phyloP scores from a whole-genome alignment of 1,140 invertebrate genomes.

The Mizuhopecten yessoensis region DNA sequence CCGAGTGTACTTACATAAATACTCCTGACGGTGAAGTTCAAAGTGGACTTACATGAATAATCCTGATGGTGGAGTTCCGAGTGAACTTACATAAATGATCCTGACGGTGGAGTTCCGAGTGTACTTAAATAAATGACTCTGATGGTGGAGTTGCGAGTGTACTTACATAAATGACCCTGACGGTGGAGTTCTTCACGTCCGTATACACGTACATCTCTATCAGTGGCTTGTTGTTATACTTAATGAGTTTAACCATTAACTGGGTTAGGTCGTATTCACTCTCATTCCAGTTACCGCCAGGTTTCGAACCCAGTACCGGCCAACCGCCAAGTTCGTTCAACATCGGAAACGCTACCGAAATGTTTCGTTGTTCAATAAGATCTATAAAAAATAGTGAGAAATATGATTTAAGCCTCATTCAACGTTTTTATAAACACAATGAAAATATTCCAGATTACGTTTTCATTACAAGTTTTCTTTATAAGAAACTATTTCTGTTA shows the following conservation, averaged over 20 bases:
- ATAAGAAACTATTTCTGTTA: too few relatives aligned
- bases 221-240: slow-evolving; percentile 64
- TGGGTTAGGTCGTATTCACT: slow-evolving; percentile 56
- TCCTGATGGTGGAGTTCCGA: too few relatives aligned
- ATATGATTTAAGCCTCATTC: too few relatives aligned
- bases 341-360: slow-evolving; percentile 62
- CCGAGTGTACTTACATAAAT: too few relatives aligned
- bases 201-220: slow-evolving; percentile 61
- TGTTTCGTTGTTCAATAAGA: slow-evolving; percentile 65
- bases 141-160: too few relatives aligned
- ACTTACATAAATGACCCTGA: slow-evolving; percentile 90
- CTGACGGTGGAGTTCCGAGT: too few relatives aligned
- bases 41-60: too few relatives aligned
- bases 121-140: slow-evolving; percentile 90
- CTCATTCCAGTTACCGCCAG: slow-evolving; percentile 61
- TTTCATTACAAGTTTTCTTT: too few relatives aligned
- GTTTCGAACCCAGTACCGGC: slow-evolving; percentile 71
- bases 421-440: too few relatives aligned
- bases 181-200: slow-evolving; percentile 92
- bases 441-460: too few relatives aligned
- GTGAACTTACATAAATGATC: too few relatives aligned
- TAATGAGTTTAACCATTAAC: slow-evolving; percentile 50
- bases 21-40: too few relatives aligned
- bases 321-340: slow-evolving; percentile 71
- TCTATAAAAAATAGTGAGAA: slow-evolving; percentile 57